Evolutionary conservation across 2,797 vertebrate species (phyloP).

Genomic region (Macrochelys suwanniensis): DNA sequence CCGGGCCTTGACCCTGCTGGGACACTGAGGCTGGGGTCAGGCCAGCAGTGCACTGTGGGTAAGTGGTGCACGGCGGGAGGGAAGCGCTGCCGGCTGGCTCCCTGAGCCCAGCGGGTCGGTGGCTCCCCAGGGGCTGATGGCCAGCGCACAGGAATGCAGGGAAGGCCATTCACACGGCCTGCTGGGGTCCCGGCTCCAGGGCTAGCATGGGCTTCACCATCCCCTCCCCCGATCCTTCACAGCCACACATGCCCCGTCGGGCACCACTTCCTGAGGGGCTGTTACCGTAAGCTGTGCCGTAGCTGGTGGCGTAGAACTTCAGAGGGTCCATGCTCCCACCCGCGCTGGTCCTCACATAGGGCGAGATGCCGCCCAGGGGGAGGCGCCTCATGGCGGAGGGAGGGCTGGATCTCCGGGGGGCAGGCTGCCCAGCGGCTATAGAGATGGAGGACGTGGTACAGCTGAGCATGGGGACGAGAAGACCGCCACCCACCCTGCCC

Average conservation of each 20-base stretch:
- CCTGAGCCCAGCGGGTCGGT: not conserved
- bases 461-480: fast-evolving
- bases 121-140: not conserved
- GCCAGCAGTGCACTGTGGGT: not conserved
- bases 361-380: constrained; percentile 67
- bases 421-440: not conserved
- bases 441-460: not conserved
- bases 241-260: not conserved
- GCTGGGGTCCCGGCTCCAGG: not conserved
- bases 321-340: constrained; percentile 68
- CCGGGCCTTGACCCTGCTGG: no score
- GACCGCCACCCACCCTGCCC: fast-evolving
- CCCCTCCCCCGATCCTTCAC: not conserved
- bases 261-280: not conserved
- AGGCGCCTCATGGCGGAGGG: constrained; percentile 71
- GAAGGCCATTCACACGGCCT: not conserved
- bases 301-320: constrained; percentile 77
- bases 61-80: not conserved
- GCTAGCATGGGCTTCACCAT: not conserved
- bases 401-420: not conserved
- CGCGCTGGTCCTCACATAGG: constrained; percentile 43
- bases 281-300: constrained; percentile 75
- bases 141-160: not conserved
- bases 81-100: not conserved
- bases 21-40: not conserved